Evolutionary conservation across 2,113 vertebrate genomes (phyloP).

Genomic region (Hystrix brachyura): DNA sequence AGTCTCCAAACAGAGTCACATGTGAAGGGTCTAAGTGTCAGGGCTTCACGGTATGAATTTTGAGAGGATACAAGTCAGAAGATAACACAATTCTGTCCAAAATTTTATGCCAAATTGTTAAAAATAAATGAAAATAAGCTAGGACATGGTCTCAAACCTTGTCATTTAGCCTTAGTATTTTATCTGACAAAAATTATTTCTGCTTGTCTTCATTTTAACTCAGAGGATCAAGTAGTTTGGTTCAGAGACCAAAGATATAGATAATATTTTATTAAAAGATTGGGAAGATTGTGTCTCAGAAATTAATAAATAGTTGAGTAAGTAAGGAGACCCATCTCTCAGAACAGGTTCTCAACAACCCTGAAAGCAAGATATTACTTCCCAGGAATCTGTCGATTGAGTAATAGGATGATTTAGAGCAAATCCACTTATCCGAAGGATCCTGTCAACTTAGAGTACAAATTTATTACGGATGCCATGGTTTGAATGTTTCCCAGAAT

Average conservation of each 20-base stretch:
- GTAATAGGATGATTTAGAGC: neutral
- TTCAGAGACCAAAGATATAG: neutral
- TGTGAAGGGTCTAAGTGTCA: neutral
- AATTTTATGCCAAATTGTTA: neutral
- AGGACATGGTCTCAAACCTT: neutral
- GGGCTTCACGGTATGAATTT: neutral
- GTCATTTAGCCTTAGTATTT: neutral
- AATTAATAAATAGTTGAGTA: neutral
- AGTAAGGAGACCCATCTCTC: neutral
- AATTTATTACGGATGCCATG: neutral
- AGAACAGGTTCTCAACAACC: neutral
- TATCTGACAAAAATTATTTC: slow-evolving; percentile 25
- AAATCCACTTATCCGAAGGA: neutral
- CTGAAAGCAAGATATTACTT: slow-evolving; percentile 1
- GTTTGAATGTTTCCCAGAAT: neutral
- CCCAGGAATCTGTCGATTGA: neutral
- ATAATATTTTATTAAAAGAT: neutral
- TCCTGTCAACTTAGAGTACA: neutral
- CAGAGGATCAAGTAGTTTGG: slow-evolving; percentile 9
- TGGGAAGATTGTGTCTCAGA: neutral
- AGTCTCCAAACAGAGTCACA: neutral
- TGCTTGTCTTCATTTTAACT: neutral
- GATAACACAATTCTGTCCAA: neutral
- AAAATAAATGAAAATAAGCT: neutral
- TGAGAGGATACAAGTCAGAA: neutral